Conservation (phyloP, 2,113 vertebrate species). For the Ibidorhyncha struthersii region DNA sequence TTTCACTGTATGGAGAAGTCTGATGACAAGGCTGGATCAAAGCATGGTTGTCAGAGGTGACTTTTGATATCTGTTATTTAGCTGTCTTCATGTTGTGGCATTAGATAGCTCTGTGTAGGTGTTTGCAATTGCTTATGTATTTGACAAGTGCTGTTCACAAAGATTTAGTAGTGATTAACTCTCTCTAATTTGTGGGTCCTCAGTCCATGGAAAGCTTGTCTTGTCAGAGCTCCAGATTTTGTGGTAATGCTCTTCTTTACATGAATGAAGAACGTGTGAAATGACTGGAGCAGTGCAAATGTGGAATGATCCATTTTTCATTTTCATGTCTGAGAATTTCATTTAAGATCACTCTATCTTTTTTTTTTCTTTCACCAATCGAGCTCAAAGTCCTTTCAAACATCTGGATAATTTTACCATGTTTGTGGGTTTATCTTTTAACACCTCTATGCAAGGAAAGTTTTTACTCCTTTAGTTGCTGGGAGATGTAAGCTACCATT, state of each 20-base stretch:
- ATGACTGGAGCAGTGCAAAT: background rate
- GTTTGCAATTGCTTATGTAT: background rate
- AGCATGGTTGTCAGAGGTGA: background rate
- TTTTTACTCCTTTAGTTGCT: background rate
- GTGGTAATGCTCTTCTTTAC: background rate
- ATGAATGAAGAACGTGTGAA: background rate
- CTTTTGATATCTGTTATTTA: background rate
- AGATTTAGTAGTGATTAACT: background rate
- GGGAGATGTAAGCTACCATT: background rate
- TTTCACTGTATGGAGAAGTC: background rate
- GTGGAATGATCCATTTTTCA: background rate
- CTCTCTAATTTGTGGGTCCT: background rate
- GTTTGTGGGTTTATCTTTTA: background rate
- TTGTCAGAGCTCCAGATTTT: slow-evolving; percentile 27
- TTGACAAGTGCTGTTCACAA: background rate
- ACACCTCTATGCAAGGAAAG: background rate
- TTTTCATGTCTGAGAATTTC: background rate
- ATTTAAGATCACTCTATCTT: background rate
- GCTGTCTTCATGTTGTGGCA: background rate
- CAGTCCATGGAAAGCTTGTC: background rate
- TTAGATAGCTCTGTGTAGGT: background rate
- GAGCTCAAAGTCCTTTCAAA: background rate
- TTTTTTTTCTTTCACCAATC: background rate
- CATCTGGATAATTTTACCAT: background rate
- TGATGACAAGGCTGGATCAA: background rate